Percentiles rank a stretch among this genome's conserved stretches.
phyloP scores from a whole-genome alignment of 2,113 vertebrate species.

The Lepisosteus osseus region DNA sequence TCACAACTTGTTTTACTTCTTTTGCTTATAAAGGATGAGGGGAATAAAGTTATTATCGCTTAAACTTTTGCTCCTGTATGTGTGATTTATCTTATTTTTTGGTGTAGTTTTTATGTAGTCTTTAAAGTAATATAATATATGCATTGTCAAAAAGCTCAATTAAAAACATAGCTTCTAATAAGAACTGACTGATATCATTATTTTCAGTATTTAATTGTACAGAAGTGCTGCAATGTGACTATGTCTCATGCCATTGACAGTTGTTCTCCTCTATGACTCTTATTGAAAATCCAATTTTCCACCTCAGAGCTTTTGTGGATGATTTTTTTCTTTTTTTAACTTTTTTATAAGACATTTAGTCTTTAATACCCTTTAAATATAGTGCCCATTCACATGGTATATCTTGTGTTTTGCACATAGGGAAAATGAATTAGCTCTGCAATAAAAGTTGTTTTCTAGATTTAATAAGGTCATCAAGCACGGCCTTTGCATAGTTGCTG shows the following conservation, averaged over 20 bases:
- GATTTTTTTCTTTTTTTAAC: constrained; percentile 56
- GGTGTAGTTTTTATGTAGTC: not conserved
- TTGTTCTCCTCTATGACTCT: constrained; percentile 60
- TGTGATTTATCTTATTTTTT: not conserved
- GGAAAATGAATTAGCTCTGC: constrained; percentile 35
- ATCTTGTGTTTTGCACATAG: constrained; percentile 48
- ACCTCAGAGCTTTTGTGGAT: constrained; percentile 63
- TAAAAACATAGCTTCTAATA: too few species aligned
- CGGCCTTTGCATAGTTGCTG: too few species aligned
- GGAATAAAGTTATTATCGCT: not conserved
- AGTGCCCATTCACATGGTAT: constrained; percentile 52
- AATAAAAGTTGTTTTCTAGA: too few species aligned
- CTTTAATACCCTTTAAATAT: constrained; percentile 72
- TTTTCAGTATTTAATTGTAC: too few species aligned
- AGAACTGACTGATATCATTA: too few species aligned
- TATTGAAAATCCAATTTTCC: constrained; percentile 74
- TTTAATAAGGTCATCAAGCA: too few species aligned
- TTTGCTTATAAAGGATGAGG: not conserved
- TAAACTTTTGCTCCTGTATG: constrained; percentile 1
- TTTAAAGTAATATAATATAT: too few species aligned
- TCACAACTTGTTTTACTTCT: too few species aligned
- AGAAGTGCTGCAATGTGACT: too few species aligned
- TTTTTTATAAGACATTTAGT: constrained; percentile 64
- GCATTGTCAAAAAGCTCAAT: too few species aligned
- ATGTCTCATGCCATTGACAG: constrained; percentile 57